These are phyloP conservation scores for Dendrocincla tyrannina DNA, from an alignment of 2,797 vertebrate species.

Conservation along the genomic window DNA sequence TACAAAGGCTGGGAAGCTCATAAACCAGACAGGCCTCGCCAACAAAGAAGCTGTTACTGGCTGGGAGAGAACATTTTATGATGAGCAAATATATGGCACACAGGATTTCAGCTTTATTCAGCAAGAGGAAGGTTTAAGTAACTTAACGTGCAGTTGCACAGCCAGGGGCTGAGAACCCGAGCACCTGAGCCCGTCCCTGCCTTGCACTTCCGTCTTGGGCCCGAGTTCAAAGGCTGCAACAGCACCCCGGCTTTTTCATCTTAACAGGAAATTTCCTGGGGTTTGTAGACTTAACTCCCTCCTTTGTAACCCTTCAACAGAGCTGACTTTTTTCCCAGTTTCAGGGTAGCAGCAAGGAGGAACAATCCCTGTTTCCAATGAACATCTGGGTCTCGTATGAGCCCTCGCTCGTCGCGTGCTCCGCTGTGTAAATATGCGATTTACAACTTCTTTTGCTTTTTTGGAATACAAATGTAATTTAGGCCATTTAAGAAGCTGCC, in stretches of 20 bases:
- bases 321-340: neutral
- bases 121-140: slow-evolving; percentile 35
- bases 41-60: slow-evolving; percentile 66
- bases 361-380: neutral
- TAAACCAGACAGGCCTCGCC: slow-evolving; percentile 31
- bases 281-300: neutral
- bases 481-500: neutral
- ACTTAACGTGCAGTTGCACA: slow-evolving; percentile 53
- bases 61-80: slow-evolving; percentile 57
- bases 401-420: neutral
- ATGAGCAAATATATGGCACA: slow-evolving; percentile 57
- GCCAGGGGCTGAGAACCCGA: neutral
- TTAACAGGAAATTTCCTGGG: slow-evolving; percentile 43
- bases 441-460: neutral
- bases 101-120: slow-evolving; percentile 46
- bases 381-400: slow-evolving; percentile 42
- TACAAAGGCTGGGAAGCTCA: slow-evolving; percentile 59
- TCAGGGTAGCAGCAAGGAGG: slow-evolving; percentile 23
- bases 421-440: neutral
- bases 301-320: neutral
- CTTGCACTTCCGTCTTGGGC: neutral
- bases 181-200: slow-evolving; percentile 32
- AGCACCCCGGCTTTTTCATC: neutral
- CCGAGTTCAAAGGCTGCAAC: neutral
- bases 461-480: neutral